A percentile compares a stretch with the other conserved stretches of the same genome.
Conservation (phyloP, 1,140 invertebrate genomes). For the Sinonovacula constricta region DNA sequence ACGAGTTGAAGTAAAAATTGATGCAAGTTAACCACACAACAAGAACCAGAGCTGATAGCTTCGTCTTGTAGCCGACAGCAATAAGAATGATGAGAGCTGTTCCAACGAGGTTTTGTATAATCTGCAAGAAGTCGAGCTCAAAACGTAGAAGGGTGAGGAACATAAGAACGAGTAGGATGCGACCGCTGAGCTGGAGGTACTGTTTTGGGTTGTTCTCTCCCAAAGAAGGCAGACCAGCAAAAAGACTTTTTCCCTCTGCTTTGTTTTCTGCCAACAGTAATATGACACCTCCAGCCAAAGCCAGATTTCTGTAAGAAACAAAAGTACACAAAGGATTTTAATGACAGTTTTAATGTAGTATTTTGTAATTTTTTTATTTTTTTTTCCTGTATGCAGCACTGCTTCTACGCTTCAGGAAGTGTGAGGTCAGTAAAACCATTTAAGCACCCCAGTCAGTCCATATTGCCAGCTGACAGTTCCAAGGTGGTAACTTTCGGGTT, state of each 20-base stretch:
- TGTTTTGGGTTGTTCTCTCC: constrained; percentile 99
- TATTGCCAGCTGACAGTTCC: too few species aligned
- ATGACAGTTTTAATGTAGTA: neutral
- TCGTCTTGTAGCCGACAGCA: constrained; percentile 98
- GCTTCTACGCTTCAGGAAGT: neutral
- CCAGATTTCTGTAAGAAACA: constrained; percentile 89
- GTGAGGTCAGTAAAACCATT: too few species aligned
- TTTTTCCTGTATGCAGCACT: neutral
- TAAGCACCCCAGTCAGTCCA: too few species aligned
- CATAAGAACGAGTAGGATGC: constrained; percentile 98
- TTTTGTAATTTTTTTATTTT: neutral
- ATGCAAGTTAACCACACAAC: constrained; percentile 93
- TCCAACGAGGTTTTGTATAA: constrained; percentile 94
- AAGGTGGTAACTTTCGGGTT: too few species aligned
- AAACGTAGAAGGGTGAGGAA: constrained; percentile 97
- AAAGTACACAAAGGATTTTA: neutral
- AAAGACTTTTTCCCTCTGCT: constrained; percentile 92
- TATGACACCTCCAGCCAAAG: constrained; percentile 96
- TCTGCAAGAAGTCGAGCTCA: constrained; percentile 84
- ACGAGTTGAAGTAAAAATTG: constrained; percentile 98
- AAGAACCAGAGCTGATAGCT: constrained; percentile 96
- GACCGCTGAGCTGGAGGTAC: constrained; percentile 96
- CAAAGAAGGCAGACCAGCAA: constrained; percentile 98
- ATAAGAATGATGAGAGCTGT: constrained; percentile 97
- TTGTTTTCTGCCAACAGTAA: constrained; percentile 96